Evolutionary conservation across 2,797 vertebrate species (phyloP), one percentile per base, ranked within the genome.

Genomic region (Anas bahamensis): DNA sequence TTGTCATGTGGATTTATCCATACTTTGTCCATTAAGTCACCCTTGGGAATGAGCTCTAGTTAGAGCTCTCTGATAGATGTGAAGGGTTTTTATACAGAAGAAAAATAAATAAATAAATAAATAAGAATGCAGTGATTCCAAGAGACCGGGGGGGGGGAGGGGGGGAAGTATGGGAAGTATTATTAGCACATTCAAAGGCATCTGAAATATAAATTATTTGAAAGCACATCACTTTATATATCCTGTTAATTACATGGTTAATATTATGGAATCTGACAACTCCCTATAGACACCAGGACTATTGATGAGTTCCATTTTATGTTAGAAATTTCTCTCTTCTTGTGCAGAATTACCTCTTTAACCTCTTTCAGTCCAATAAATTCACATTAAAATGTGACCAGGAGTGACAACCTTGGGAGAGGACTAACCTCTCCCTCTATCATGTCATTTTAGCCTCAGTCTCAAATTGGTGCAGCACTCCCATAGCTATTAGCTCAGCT

Each of bases 11-110:
- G 87, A 93, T 84, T 97, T 97, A 97, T 96, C 96, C 92, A 74
- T 94, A 92, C 85, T 93, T 90, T 88, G 95, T 97, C 97, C 96
- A 97, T 97, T 97, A 97, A 96, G 93, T 87, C 89, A 96, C 97
- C 93, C 95, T 92, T 96, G 96, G 96, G 96, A 97, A 95, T 2
- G 14, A 96, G 87, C 83, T 79, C 90, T 94, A 86, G 95, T 96
- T 90, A 94, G 89, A 96, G 83, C 44, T 88, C 90, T 91, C 85
- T 92, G 93, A 90, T 93, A 95, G 50, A 95, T 80, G 81, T 24
- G 9, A 89, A 94, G 64, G 77, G 39, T 56, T 97, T 95, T 93
- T 73, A 87, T 77, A 95, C 42, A 88, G 88, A 86, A 9, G 11
- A 46, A 46, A 19, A 26, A 8, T 0, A n/a, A 56, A 52, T 28